phyloP scores from a whole-genome alignment of 2,113 vertebrate species.

The Rana temporaria region DNA sequence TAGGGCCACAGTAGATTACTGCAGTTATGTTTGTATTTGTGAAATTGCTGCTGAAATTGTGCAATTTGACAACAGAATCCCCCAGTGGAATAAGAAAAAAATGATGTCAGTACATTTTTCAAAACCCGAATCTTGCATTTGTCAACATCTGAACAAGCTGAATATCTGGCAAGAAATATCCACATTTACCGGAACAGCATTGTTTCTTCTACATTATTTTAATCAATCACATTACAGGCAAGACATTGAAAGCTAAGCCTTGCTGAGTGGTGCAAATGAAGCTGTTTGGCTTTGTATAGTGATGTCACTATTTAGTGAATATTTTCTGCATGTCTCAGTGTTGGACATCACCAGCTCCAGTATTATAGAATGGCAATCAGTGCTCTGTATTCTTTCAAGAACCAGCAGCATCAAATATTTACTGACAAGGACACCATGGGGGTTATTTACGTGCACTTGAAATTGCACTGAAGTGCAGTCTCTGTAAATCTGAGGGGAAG shows the following conservation, averaged over 20 bases:
- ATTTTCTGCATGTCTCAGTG: neutral
- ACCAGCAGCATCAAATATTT: no score
- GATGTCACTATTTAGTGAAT: conserved; percentile 15
- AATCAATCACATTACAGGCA: conserved; percentile 38
- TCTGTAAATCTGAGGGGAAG: no score
- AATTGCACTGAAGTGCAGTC: no score
- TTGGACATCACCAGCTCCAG: neutral
- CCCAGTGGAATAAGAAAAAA: neutral
- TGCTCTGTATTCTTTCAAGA: no score
- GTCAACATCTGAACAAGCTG: conserved; percentile 38
- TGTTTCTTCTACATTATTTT: conserved; percentile 34
- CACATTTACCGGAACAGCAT: conserved; percentile 41
- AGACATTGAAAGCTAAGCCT: neutral
- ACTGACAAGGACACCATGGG: no score
- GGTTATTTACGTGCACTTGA: no score
- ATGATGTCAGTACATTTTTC: conserved; percentile 36
- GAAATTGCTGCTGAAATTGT: neutral
- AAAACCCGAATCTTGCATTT: conserved; percentile 48
- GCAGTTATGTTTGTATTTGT: neutral
- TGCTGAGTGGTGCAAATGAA: conserved; percentile 1
- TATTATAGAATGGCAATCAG: neutral
- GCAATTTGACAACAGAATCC: conserved; percentile 17
- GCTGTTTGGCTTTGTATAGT: neutral
- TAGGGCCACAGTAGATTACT: neutral
- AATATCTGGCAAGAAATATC: conserved; percentile 40